Evolutionary conservation across 2,797 vertebrate species (phyloP).

Genomic region (Silurus aristotelis): DNA sequence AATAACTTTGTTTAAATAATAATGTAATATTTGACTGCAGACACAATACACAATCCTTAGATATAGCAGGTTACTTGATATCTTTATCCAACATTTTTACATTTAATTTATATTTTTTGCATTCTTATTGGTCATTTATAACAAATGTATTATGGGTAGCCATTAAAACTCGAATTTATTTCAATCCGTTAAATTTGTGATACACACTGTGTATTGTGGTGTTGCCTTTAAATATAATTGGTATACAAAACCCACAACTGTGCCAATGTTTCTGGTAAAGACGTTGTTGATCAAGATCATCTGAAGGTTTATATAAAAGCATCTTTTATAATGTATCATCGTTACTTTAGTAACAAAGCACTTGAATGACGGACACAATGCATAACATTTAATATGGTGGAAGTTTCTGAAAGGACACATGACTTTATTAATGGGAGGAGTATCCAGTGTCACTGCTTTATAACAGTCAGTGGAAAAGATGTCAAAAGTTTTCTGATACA

Average conservation of each 20-base stretch:
- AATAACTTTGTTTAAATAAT: not conserved
- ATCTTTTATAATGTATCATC: not conserved
- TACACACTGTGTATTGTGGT: not conserved
- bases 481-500: not conserved
- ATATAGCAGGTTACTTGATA: not conserved
- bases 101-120: too few relatives aligned
- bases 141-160: not conserved
- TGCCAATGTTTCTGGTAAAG: not conserved
- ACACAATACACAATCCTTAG: not conserved
- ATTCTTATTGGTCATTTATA: not conserved
- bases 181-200: not conserved
- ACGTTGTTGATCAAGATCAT: not conserved
- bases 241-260: not conserved
- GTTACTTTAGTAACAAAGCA: not conserved
- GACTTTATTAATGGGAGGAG: not conserved
- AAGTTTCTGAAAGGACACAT: not conserved
- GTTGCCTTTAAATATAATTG: too few relatives aligned
- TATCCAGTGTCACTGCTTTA: not conserved
- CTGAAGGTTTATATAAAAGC: not conserved
- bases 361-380: not conserved
- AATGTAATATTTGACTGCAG: not conserved
- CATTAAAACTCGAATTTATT: not conserved
- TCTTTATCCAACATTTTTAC: not conserved
- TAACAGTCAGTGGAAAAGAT: not conserved
- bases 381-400: not conserved